Percentiles rank a stretch among this genome's conserved stretches.
Evolutionary conservation across 2,888 invertebrate species (phyloP).

Genomic region (Hydriomena furcata): DNA sequence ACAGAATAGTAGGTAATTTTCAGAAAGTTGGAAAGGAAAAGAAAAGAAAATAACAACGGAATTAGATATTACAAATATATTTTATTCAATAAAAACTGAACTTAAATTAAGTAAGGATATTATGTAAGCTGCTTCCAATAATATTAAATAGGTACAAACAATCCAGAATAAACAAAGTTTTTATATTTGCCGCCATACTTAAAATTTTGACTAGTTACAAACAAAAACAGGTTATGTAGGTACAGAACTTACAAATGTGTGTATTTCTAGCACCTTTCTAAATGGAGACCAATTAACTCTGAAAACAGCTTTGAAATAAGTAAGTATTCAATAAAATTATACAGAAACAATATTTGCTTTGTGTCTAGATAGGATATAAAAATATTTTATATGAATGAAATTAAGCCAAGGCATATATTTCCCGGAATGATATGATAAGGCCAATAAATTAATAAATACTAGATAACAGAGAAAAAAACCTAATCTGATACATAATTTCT

Average conservation of each 20-base stretch:
- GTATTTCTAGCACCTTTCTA: conserved; percentile 66
- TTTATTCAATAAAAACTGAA: conserved; percentile 76
- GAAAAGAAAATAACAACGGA: conserved; percentile 46
- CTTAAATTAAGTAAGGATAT: conserved; percentile 71
- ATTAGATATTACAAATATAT: conserved; percentile 79
- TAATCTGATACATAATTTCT: conserved; percentile 25
- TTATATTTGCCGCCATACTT: conserved; percentile 52
- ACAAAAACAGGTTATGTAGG: conserved; percentile 45
- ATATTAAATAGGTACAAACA: conserved; percentile 56
- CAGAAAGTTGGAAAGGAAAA: not conserved
- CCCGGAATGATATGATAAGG: too few relatives aligned
- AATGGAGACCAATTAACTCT: conserved; percentile 36
- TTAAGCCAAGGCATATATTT: too few relatives aligned
- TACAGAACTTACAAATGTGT: conserved; percentile 31
- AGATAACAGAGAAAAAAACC: not conserved
- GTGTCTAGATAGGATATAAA: not conserved
- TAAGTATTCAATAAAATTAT: conserved; percentile 25
- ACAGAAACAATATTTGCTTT: conserved; percentile 16
- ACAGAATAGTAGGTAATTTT: too few relatives aligned
- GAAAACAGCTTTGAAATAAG: conserved; percentile 26
- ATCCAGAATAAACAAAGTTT: conserved; percentile 47
- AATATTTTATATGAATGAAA: too few relatives aligned
- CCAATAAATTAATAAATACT: too few relatives aligned
- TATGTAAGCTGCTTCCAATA: conserved; percentile 65
- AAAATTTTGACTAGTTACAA: conserved; percentile 78